These are phyloP conservation scores for Morone saxatilis DNA, from an alignment of 2,113 vertebrate species.

Conservation along the genomic window DNA sequence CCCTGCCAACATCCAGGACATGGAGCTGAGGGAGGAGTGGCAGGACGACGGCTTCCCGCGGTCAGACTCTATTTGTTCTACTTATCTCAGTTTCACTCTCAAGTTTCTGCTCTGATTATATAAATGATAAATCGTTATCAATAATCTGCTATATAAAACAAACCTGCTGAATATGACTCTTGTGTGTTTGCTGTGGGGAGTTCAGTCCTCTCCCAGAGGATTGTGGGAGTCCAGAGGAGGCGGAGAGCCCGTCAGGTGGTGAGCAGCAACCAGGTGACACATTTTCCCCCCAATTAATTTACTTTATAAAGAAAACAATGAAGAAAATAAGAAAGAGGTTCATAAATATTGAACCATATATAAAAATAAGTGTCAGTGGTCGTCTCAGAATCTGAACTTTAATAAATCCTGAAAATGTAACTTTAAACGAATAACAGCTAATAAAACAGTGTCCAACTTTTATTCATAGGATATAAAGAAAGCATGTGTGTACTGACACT, in stretches of 20 bases:
- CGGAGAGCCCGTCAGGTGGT: conserved; percentile 35
- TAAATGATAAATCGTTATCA: too few species aligned
- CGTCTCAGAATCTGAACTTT: too few species aligned
- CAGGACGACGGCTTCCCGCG: conserved; percentile 89
- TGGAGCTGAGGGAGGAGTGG: conserved; percentile 89
- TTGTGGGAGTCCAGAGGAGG: conserved; percentile 50
- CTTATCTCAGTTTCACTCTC: background rate
- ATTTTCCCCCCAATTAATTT: background rate
- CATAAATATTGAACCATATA: too few species aligned
- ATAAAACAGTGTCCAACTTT: too few species aligned
- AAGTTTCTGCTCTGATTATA: too few species aligned
- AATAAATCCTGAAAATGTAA: too few species aligned
- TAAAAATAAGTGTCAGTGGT: too few species aligned
- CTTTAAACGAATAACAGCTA: too few species aligned
- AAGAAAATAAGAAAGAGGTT: too few species aligned
- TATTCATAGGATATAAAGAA: too few species aligned
- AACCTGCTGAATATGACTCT: background rate
- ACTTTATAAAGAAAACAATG: background rate
- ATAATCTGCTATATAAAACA: too few species aligned
- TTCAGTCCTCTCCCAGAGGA: conserved; percentile 79
- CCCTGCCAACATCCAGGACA: conserved; percentile 70
- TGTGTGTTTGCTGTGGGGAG: background rate
- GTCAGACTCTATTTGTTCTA: conserved; percentile 60
- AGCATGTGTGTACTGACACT: too few species aligned
- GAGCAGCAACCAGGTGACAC: conserved; percentile 1